phyloP scores from a whole-genome alignment of 1,140 invertebrate genomes.

The Cardiocondyla obscurior region DNA sequence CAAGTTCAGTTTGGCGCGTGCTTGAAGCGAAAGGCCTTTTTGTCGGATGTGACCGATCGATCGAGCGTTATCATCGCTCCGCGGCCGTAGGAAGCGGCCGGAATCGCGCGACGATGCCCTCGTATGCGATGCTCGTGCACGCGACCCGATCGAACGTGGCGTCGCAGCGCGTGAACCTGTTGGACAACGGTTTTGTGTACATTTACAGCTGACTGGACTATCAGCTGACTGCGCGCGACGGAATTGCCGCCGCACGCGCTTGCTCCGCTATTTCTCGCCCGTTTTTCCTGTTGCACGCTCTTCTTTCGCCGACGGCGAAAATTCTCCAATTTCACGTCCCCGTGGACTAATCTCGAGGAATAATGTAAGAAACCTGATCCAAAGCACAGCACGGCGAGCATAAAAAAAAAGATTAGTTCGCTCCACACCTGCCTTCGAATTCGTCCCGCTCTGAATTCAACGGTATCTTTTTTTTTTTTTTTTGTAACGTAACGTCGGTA shows the following conservation, averaged over 20 bases:
- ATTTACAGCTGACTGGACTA: constrained; percentile 71
- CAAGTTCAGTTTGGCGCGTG: background rate
- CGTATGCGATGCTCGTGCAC: background rate
- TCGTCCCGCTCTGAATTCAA: too few species aligned
- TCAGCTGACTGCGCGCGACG: constrained; percentile 67
- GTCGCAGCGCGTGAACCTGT: constrained; percentile 71
- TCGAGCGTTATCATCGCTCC: background rate
- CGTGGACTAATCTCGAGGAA: background rate
- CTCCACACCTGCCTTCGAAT: too few species aligned
- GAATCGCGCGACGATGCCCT: background rate
- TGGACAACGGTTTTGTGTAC: constrained; percentile 74
- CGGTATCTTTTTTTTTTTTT: too few species aligned
- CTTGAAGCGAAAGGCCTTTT: background rate
- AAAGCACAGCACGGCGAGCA: background rate
- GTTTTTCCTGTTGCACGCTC: background rate
- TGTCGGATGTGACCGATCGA: background rate
- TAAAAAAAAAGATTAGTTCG: too few species aligned
- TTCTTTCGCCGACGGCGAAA: background rate
- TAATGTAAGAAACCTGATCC: background rate
- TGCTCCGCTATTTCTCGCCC: constrained; percentile 25
- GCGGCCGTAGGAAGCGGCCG: background rate
- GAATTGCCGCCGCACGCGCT: constrained; percentile 63
- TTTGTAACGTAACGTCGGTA: too few species aligned
- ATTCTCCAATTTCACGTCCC: background rate
- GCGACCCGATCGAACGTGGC: constrained; percentile 31